Evolutionary conservation across 2,888 invertebrate genomes (phyloP), one percentile per base, ranked within the genome.

Genomic region (Dusona sp.): DNA sequence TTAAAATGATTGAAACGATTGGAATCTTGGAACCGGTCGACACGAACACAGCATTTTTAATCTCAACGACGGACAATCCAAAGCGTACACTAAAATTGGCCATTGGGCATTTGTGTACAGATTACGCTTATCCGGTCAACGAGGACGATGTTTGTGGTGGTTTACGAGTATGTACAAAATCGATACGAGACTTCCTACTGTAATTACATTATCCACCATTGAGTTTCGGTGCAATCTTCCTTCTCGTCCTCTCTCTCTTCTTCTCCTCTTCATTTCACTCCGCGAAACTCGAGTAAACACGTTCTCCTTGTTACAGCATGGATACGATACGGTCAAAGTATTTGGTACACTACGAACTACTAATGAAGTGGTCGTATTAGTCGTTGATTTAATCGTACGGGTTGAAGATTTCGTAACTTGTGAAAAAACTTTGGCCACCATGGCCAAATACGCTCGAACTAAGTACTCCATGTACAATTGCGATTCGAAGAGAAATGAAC

Each of bases 131-230:
- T 54, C 51, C 83, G 48, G 72, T 48, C 65, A 72, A 64, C 61
- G 79, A 38, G 68, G 19, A 70, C n/a, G 33, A 16, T 45, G 70
- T 57, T 57, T 79, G 68, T 70, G 42, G 70, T 70, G 70, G 70
- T 70, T 78, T 72, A 65, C 83, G 78, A 64, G 83, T 78, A 72
- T 64, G 78, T 73, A 54, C 42, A 65, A 78, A 75, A 83, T 64
- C 77, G 64, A 78, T 83, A 70, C 33, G 51, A 61, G 45, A 79
- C 54, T 38, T 64, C 54, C 25, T 45, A 61, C 70, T 61, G 70
- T 79, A 79, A 79, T 79, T 72, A 61, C 70, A 79, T 79, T 70
- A 61, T 72, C 79, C 29, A 16, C 51, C 54, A 57, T 51, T 19
- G 42, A 51, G 36, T 42, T 42, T 79, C 36, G 16, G 64, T 38